Base-by-base conservation (phyloP, 2,888 invertebrate species). In the Xestia sexstrigata region DNA sequence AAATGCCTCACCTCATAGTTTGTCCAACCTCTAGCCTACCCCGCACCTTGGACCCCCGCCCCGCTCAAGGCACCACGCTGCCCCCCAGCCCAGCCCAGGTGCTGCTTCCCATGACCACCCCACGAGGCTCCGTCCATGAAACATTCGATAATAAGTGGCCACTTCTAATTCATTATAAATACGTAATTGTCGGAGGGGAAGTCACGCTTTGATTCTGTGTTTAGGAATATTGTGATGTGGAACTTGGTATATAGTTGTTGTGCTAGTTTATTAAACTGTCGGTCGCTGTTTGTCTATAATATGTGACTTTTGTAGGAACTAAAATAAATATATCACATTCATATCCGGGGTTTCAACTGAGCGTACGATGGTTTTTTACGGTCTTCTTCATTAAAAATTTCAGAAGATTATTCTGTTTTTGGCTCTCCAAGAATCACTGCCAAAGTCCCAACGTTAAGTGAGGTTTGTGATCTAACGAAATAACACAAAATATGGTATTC, bases 121-220 rank as follows among this genome's bases (percentile, higher is more conserved):
- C 39, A 49, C 30, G 13, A 30, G 39, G 52, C 30, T 20, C 78
- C 70, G 58, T 70, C 76, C 80, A 81, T 84, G 77, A 82, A 86
- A 88, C 85, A 83, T 87, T 84, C 81, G 81, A 88, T 88, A 86
- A 88, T 88, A 84, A 82, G 73, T 84, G 84, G 77, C 83, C 80
- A 83, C 82, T 84, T 79, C 62, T 78, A 55, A 78, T 84, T 84
- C 84, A 72, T 88, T 82, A 87, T 87, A 74, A 83, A 84, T 87
- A 79, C 63, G n/a, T 81, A 82, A 84, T 87, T 78, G 69, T 30
- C 49, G 26, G 49, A 71, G 81, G 81, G 77, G 72, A 69, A 76
- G 67, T 78, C 74, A 81, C 74, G 83, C 84, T 84, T 84, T 84
- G 84, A 84, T 84, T 84, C 67, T 78, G 73, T 84, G 83, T 84